A percentile compares a stretch with the other conserved stretches of the same genome.
Evolutionary conservation across 2,797 vertebrate genomes (phyloP).

Genomic region (Argentina silus): DNA sequence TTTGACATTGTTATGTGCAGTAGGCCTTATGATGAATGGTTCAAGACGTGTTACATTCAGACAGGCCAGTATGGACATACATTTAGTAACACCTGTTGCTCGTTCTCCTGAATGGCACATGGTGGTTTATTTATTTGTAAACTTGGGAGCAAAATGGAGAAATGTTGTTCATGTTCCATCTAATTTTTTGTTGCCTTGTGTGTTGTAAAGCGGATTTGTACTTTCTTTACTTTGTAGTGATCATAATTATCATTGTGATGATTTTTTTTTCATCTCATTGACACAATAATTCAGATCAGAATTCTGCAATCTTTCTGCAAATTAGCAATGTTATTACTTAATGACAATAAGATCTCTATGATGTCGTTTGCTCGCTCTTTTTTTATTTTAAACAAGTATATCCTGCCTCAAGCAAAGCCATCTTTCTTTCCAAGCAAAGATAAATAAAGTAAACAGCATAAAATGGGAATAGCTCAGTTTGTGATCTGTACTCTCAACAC

Average conservation of each 20-base stretch:
- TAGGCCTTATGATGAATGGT: neutral
- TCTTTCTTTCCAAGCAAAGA: conserved; percentile 60
- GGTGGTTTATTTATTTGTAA: conserved; percentile 40
- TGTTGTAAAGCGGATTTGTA: conserved; percentile 73
- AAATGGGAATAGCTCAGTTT: conserved; percentile 26
- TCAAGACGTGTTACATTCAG: conserved; percentile 29
- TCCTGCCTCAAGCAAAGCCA: conserved; percentile 57
- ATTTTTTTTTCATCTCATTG: conserved; percentile 54
- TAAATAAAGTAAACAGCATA: conserved; percentile 64
- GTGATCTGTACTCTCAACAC: neutral
- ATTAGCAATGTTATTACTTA: conserved; percentile 57
- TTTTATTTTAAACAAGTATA: conserved; percentile 61
- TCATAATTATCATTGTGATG: conserved; percentile 59
- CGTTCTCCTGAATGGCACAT: conserved; percentile 28
- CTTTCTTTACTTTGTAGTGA: conserved; percentile 68
- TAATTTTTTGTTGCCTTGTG: conserved; percentile 64
- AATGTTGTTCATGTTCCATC: conserved; percentile 55
- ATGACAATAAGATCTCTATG: conserved; percentile 51
- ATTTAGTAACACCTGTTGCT: conserved; percentile 34
- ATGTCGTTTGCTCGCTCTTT: conserved; percentile 66
- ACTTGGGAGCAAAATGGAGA: conserved; percentile 34
- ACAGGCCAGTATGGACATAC: conserved; percentile 31
- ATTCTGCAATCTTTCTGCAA: conserved; percentile 58
- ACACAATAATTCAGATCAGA: conserved; percentile 66
- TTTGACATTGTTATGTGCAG: conserved; percentile 22